Conservation (phyloP, 2,888 invertebrate species). For the Alitta virens region DNA sequence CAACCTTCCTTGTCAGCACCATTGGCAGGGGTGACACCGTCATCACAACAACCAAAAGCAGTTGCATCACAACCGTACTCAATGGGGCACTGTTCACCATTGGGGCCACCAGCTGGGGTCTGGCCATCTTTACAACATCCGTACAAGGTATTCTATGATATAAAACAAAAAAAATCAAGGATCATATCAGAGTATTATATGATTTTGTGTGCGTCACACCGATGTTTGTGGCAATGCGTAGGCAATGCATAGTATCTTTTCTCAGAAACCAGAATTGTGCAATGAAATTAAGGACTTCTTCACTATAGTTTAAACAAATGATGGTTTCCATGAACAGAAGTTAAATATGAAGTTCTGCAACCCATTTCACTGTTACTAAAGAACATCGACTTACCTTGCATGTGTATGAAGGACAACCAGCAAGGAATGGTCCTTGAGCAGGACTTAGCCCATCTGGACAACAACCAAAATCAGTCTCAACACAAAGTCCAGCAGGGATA, state of each 20-base stretch:
- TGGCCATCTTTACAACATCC: slow-evolving; percentile 90
- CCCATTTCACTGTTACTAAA: too few relatives aligned
- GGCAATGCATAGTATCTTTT: too few relatives aligned
- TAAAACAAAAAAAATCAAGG: too few relatives aligned
- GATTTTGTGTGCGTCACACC: too few relatives aligned
- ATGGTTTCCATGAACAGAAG: too few relatives aligned
- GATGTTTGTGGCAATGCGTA: too few relatives aligned
- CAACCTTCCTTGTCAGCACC: slow-evolving; percentile 30
- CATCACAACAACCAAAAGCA: slow-evolving; percentile 70
- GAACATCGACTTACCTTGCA: slow-evolving; percentile 23
- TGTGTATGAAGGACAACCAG: slow-evolving; percentile 69
- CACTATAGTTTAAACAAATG: too few relatives aligned
- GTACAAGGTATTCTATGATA: slow-evolving; percentile 69
- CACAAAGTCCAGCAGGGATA: slow-evolving; percentile 22
- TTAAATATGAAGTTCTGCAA: too few relatives aligned
- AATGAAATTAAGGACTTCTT: too few relatives aligned
- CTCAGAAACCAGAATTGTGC: too few relatives aligned
- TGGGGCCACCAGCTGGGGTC: slow-evolving; percentile 68
- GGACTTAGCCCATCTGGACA: slow-evolving; percentile 83
- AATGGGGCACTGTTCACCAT: slow-evolving; percentile 77
- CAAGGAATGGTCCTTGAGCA: slow-evolving; percentile 70
- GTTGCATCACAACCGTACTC: slow-evolving; percentile 10
- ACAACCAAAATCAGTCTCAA: slow-evolving; percentile 79
- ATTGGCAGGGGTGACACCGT: slow-evolving; percentile 70
- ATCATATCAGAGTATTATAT: too few relatives aligned